phyloP scores from a whole-genome alignment of 2,113 vertebrate genomes.

The Pachypanchax playfairii region DNA sequence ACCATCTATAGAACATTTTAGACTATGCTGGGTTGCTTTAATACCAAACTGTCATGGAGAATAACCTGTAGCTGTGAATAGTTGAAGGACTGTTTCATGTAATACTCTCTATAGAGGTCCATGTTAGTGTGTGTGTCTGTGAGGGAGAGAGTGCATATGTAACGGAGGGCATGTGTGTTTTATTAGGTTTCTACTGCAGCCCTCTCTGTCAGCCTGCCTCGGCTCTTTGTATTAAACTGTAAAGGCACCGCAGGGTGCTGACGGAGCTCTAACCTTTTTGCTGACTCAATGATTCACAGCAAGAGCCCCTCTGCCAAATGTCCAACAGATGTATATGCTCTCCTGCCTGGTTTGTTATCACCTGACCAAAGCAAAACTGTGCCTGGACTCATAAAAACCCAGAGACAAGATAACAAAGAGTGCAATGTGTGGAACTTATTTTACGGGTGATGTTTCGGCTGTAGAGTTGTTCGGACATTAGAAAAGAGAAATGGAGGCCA shows the following conservation, averaged over 20 bases:
- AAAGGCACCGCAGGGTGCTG: conserved; percentile 74
- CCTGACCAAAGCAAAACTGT: conserved; percentile 64
- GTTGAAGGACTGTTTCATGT: conserved; percentile 1
- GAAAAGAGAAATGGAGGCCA: conserved; percentile 10
- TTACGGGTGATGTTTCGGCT: conserved; percentile 53
- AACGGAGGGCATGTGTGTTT: conserved; percentile 34
- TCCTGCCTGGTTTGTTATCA: conserved; percentile 55
- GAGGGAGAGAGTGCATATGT: conserved; percentile 1
- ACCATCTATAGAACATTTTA: neutral
- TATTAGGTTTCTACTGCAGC: conserved; percentile 43
- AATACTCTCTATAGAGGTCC: neutral
- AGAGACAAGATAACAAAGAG: conserved; percentile 44
- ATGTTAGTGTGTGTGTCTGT: neutral
- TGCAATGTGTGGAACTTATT: conserved; percentile 34
- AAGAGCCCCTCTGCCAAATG: conserved; percentile 52
- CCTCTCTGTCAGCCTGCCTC: conserved; percentile 46
- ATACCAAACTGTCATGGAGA: neutral
- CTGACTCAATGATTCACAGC: conserved; percentile 74
- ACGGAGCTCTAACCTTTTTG: conserved; percentile 70
- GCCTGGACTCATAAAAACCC: conserved; percentile 50
- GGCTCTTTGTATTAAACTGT: conserved; percentile 66
- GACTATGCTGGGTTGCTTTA: neutral
- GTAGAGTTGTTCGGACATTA: conserved; percentile 23
- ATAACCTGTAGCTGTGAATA: conserved; percentile 5
- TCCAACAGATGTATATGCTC: conserved; percentile 66